Evolutionary conservation across 2,888 invertebrate genomes (phyloP).

Genomic region (Drosophila borborema): DNA sequence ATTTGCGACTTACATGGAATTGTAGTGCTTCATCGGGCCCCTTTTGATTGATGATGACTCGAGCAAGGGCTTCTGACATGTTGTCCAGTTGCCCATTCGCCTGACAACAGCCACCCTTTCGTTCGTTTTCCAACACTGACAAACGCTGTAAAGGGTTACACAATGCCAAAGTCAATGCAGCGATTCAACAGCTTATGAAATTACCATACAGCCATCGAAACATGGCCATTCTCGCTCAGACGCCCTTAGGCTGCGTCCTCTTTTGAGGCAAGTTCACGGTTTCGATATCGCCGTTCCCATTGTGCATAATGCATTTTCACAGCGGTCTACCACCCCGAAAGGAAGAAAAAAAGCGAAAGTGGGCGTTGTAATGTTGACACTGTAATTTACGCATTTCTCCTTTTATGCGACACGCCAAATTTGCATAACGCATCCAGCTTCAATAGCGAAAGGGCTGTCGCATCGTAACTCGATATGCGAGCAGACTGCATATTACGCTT

Average conservation of each 20-base stretch:
- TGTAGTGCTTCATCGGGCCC: slow-evolving; percentile 24
- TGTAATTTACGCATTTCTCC: slow-evolving; percentile 78
- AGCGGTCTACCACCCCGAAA: slow-evolving; percentile 55
- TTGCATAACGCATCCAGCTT: slow-evolving; percentile 60
- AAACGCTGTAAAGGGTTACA: slow-evolving; percentile 52
- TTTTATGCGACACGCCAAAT: slow-evolving; percentile 54
- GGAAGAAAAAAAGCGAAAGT: slow-evolving; percentile 51
- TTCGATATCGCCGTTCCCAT: slow-evolving; percentile 52
- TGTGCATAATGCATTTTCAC: slow-evolving; percentile 76
- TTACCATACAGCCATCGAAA: slow-evolving; percentile 38
- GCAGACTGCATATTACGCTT: slow-evolving; percentile 7
- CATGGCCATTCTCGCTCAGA: slow-evolving; percentile 15
- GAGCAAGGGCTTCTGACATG: slow-evolving; percentile 23
- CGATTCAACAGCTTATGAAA: slow-evolving; percentile 69
- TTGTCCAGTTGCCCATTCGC: slow-evolving; percentile 35
- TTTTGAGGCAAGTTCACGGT: slow-evolving; percentile 35
- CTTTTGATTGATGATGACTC: slow-evolving; percentile 60
- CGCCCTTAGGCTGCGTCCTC: slow-evolving; percentile 9
- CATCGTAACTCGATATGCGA: slow-evolving; percentile 63
- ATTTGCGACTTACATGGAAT: slow-evolving; percentile 38
- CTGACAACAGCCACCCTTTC: slow-evolving; percentile 41
- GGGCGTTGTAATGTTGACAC: slow-evolving; percentile 79
- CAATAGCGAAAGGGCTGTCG: slow-evolving; percentile 57
- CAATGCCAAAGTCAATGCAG: slow-evolving; percentile 58
- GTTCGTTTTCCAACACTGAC: slow-evolving; percentile 50